A percentile compares a stretch with the other conserved stretches of the same genome.
Conservation (phyloP, 2,888 invertebrate species). For the Mamestra brassicae region DNA sequence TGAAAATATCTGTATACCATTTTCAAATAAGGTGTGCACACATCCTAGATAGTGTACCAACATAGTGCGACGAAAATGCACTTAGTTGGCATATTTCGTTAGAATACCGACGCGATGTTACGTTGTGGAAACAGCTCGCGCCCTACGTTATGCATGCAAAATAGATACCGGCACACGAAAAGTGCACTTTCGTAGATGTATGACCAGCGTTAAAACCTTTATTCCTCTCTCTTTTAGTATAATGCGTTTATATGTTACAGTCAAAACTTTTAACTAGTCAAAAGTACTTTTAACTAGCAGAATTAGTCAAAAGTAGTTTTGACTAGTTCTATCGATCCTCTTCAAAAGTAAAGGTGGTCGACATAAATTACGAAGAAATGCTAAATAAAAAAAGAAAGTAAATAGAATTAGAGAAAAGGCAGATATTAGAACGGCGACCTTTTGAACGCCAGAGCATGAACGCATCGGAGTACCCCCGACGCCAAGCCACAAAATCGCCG, state of each 20-base stretch:
- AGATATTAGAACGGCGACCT: too few species aligned
- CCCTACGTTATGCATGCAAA: conserved; percentile 41
- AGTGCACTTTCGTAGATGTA: conserved; percentile 35
- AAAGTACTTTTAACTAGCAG: too few species aligned
- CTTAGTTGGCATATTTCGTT: conserved; percentile 28
- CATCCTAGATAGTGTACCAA: background rate
- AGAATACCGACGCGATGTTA: conserved; percentile 13
- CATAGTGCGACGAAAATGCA: conserved; percentile 34
- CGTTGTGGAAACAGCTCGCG: conserved; percentile 20
- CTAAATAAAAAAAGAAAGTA: too few species aligned
- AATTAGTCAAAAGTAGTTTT: too few species aligned
- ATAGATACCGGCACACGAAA: conserved; percentile 29
- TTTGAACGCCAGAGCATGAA: too few species aligned
- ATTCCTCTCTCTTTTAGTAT: background rate
- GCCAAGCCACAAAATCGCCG: too few species aligned
- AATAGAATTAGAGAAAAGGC: too few species aligned
- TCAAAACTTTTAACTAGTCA: too few species aligned
- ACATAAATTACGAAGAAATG: too few species aligned
- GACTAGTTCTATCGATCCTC: too few species aligned
- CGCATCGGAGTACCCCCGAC: too few species aligned
- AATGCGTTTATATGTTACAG: background rate
- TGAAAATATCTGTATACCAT: conserved; percentile 9
- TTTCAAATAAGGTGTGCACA: conserved; percentile 22
- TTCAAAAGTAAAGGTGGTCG: too few species aligned
- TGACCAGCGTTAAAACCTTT: background rate